Evolutionary conservation across 2,888 invertebrate species (phyloP), one percentile per base, ranked within the genome.

Genomic region (Polydrusus cervinus): DNA sequence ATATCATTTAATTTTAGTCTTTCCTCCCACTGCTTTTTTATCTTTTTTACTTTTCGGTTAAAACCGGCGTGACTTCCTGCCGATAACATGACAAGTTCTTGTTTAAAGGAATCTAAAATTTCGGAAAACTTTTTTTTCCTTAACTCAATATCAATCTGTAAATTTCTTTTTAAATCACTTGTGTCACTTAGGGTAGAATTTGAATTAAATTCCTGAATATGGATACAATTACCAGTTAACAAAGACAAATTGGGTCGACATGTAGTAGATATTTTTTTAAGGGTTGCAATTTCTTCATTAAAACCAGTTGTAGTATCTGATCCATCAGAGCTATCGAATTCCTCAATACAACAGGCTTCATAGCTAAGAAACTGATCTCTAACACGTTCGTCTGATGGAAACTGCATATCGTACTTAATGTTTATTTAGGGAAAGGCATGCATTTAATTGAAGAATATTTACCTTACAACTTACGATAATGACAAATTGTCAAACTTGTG

Each of bases 1-100:
- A 47, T 47, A 47, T 47, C 47, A 16, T 47, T 47, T 47, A 47
- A 47, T 47, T 47, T 47, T n/a, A 47, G 47, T 8, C 47, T 47
- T 16, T 47, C 16, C 16, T 47, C 47, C 47, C 47, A 47, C n/a
- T 47, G 14, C 8, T 47, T 47, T 16, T 47, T 47, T 47, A 47
- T 16, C 9, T 47, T 47, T 16, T 16, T 47, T 3, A 47, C n/a
- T 16, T 47, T 47, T 47, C 14, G 14, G 14, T 16, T 47, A 16
- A 47, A 16, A 9, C 16, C 47, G 6, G 8, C 16, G 8, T 47
- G 47, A 16, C 9, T 16, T 16, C 47, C 47, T 1, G 47, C 16
- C 13, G 47, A 16, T 8, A 47, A 47, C 47, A 16, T 47, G 14
- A 1, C 14, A 16, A 47, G 47, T 8, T 47, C 47, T 16, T 47